phyloP scores from a whole-genome alignment of 2,888 invertebrate genomes.

The Frankliniella intonsa region DNA sequence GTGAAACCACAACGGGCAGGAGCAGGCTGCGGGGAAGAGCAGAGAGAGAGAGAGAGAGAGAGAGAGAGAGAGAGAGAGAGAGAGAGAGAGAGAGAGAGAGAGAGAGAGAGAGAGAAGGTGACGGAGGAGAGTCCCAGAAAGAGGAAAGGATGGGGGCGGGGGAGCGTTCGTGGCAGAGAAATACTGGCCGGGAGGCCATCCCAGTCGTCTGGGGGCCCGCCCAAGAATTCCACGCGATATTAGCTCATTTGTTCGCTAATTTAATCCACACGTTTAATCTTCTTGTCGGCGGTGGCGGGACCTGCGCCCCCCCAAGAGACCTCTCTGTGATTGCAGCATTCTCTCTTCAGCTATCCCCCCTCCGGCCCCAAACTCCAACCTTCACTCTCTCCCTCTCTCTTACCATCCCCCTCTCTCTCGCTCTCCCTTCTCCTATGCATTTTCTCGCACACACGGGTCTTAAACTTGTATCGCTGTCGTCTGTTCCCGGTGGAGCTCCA shows the following conservation, averaged over 20 bases:
- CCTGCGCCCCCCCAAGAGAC: neutral
- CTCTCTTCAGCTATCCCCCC: neutral
- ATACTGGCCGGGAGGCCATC: neutral
- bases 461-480: no score
- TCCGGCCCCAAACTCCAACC: neutral
- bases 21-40: neutral
- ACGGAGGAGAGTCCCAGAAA: neutral
- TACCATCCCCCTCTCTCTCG: neutral
- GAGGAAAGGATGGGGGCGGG: neutral
- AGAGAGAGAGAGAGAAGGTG: neutral
- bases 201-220: neutral
- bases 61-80: neutral
- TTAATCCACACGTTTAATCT: conserved; percentile 20
- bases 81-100: neutral
- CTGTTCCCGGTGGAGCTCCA: no score
- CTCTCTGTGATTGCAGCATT: conserved; percentile 2
- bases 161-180: neutral
- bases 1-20: neutral
- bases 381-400: neutral
- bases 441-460: no score
- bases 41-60: no score
- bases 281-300: neutral
- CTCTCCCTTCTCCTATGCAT: neutral
- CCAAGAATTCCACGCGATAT: conserved; percentile 1
- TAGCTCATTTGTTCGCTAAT: conserved; percentile 17